Base-by-base conservation (phyloP, 1,140 invertebrate species). In the Gryllus bimaculatus region DNA sequence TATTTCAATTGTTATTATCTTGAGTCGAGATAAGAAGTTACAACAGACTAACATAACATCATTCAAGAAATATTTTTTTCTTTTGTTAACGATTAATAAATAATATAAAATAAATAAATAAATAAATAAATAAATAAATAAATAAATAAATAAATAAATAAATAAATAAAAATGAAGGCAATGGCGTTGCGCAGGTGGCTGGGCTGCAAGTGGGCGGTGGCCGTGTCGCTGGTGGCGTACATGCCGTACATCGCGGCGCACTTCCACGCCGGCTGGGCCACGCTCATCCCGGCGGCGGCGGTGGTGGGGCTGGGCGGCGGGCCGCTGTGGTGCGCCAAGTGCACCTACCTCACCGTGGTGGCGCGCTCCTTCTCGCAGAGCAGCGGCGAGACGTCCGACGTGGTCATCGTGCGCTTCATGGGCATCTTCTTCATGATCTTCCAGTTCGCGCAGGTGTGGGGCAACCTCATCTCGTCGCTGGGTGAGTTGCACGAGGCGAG, bases 351-450 rank as follows among this genome's bases (percentile, higher is more conserved):
- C 0, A 95, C 94, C 0, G 91, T 96, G 80, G 90, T 91, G 0
- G 91, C 93, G 0, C 91, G 93, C 81, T 89, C 92, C 10, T 93
- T 93, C 79, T 86, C 90, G 0, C 88, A 90, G 79, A 81, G 93
- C n/a, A 91, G 90, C 0, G 91, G 90, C 1, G 86, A 92, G 7
- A 83, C 88, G 6, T 86, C 89, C 0, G 93, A 95, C 74, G 88
- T 92, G 0, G 87, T 95, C 47, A 92, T 96, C 47, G 92, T 93
- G 7, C 87, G 93, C 81, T 96, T 96, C 85, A 97, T 97, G 84
- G 95, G 95, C 0, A 87, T 96, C 5, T 97, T 97, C 86, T 97
- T 96, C 87, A 94, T 96, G 91, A 92, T 97, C 83, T 98, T 96
- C 83, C 96, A 98, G 86, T 92, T 94, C 87, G 93, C 95, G 0